phyloP scores from a whole-genome alignment of 2,113 vertebrate species.

The Tor tambroides region DNA sequence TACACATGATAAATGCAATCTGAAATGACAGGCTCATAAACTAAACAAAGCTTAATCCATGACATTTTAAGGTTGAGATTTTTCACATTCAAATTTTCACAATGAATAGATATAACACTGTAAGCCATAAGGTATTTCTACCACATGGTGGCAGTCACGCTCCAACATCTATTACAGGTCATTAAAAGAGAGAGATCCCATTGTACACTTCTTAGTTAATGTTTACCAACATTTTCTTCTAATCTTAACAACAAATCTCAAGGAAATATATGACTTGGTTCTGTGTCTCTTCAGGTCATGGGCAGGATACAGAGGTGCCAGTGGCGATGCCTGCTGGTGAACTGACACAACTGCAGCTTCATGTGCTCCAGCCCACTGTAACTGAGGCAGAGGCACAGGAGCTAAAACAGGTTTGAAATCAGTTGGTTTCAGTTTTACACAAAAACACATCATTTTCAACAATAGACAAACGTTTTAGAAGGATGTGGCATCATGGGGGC shows the following conservation, averaged over 20 bases:
- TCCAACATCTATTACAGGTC: neutral
- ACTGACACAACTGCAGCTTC: constrained; percentile 77
- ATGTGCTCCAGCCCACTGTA: constrained; percentile 74
- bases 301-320: constrained; percentile 72
- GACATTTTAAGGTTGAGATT: neutral
- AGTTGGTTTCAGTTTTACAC: neutral
- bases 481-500: neutral
- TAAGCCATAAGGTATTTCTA: neutral
- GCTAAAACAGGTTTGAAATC: constrained; percentile 82
- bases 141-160: constrained; percentile 50
- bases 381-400: constrained; percentile 86
- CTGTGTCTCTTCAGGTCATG: constrained; percentile 69
- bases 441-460: neutral
- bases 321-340: constrained; percentile 70
- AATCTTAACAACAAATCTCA: neutral
- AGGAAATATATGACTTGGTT: constrained; percentile 25
- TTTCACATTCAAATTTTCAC: neutral
- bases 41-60: neutral
- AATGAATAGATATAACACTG: neutral
- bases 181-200: neutral
- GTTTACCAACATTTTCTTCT: neutral
- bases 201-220: neutral
- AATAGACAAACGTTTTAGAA: neutral
- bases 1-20: neutral
- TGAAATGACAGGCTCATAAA: neutral